These are phyloP conservation scores for Microtus ochrogaster DNA, from an alignment of 2,113 vertebrate genomes.

Conservation along the genomic window DNA sequence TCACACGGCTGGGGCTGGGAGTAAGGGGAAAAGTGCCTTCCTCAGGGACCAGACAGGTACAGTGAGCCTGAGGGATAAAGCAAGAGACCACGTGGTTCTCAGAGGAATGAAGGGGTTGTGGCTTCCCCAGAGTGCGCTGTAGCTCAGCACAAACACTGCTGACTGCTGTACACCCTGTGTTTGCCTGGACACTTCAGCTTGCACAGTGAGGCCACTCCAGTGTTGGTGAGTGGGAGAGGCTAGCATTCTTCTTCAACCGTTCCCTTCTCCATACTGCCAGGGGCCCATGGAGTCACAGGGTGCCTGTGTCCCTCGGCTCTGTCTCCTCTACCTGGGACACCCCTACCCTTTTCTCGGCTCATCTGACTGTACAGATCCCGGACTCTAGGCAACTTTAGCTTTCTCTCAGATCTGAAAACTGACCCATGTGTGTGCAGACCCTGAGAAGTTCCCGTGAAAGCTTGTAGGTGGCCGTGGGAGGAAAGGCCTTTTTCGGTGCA, in stretches of 20 bases:
- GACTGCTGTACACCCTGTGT: accelerated
- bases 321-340: not conserved
- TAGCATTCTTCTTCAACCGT: not conserved
- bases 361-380: not conserved
- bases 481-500: accelerated
- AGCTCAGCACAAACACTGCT: not conserved
- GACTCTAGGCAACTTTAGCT: not conserved
- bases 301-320: not conserved
- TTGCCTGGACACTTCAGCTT: not conserved
- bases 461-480: not conserved
- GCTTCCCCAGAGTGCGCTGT: too few species aligned
- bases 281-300: not conserved
- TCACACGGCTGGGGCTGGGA: not conserved
- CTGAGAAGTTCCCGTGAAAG: not conserved
- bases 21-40: not conserved
- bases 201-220: not conserved
- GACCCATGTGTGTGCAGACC: not conserved
- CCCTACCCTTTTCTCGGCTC: not conserved
- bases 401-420: not conserved
- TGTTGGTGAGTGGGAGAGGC: not conserved
- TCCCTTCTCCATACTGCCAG: not conserved
- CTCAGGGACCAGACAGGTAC: not conserved
- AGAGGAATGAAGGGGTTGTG: not conserved
- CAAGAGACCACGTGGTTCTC: not conserved
- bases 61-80: not conserved